Evolutionary conservation across 2,888 invertebrate species (phyloP).

Genomic region (Esperia sulphurella): DNA sequence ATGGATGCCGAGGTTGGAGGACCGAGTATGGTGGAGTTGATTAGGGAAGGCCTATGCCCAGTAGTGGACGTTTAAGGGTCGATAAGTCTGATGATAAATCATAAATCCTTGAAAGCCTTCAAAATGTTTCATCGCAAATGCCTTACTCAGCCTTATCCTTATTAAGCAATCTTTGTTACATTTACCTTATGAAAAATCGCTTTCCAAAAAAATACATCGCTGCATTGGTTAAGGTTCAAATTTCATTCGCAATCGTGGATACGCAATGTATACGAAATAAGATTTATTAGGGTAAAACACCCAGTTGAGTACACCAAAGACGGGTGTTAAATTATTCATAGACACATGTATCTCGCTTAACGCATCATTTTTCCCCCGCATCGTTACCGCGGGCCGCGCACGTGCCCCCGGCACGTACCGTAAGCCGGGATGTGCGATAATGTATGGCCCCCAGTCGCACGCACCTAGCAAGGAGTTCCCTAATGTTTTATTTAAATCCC

Average conservation of each 20-base stretch:
- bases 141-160: no score
- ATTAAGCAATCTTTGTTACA: no score
- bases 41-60: no score
- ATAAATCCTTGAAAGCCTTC: no score
- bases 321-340: constrained; percentile 35
- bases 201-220: background rate
- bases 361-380: constrained; percentile 30
- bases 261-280: background rate
- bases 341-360: constrained; percentile 33
- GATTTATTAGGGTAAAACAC: constrained; percentile 9
- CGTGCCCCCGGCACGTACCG: constrained; percentile 2
- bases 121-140: no score
- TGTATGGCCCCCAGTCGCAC: constrained; percentile 2
- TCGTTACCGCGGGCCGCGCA: background rate
- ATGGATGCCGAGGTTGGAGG: no score
- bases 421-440: constrained; percentile 4
- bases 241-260: background rate
- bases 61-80: no score
- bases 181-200: background rate
- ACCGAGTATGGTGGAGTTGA: no score
- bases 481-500: constrained; percentile 10
- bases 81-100: no score
- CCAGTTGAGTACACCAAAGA: constrained; percentile 18
- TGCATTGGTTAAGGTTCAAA: background rate
- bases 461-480: background rate